Evolutionary conservation across 2,888 invertebrate genomes (phyloP).

Genomic region (Cryptops parisi): DNA sequence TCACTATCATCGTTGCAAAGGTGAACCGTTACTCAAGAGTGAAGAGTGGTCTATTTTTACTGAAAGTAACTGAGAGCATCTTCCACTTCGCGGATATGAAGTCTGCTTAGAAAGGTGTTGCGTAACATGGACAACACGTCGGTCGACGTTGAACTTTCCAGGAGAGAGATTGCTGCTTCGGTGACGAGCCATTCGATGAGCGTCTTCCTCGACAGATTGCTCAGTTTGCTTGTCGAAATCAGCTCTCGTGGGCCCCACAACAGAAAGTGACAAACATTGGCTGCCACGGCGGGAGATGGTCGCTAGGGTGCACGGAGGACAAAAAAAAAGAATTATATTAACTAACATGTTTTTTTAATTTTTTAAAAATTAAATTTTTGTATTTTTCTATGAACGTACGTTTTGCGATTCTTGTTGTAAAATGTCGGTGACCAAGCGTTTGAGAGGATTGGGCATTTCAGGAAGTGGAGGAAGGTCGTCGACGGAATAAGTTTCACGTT

Average conservation of each 20-base stretch:
- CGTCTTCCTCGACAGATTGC: neutral
- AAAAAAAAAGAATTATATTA: neutral
- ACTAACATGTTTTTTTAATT: neutral
- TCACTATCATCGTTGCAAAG: too few relatives aligned
- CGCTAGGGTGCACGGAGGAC: conserved; percentile 31
- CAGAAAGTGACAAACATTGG: conserved; percentile 55
- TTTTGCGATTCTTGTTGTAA: conserved; percentile 46
- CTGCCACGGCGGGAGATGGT: conserved; percentile 51
- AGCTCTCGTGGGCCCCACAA: conserved; percentile 60
- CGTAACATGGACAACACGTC: neutral
- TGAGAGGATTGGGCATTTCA: conserved; percentile 38
- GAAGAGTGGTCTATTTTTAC: neutral
- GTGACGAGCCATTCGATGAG: conserved; percentile 8
- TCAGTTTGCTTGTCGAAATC: conserved; percentile 32
- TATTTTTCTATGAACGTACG: conserved; percentile 35
- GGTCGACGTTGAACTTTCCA: neutral
- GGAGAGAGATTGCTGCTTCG: conserved; percentile 7
- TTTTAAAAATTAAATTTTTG: too few relatives aligned
- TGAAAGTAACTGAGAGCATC: conserved; percentile 11
- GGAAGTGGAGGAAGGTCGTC: conserved; percentile 44
- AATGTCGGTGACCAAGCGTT: conserved; percentile 44
- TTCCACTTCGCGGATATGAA: conserved; percentile 5
- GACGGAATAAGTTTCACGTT: conserved; percentile 46
- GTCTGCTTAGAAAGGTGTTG: conserved; percentile 13
- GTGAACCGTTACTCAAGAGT: too few relatives aligned